Percentiles rank a stretch among this genome's conserved stretches.
Conservation (phyloP, 2,888 invertebrate genomes). For the Thecocarcelia acutangulata region DNA sequence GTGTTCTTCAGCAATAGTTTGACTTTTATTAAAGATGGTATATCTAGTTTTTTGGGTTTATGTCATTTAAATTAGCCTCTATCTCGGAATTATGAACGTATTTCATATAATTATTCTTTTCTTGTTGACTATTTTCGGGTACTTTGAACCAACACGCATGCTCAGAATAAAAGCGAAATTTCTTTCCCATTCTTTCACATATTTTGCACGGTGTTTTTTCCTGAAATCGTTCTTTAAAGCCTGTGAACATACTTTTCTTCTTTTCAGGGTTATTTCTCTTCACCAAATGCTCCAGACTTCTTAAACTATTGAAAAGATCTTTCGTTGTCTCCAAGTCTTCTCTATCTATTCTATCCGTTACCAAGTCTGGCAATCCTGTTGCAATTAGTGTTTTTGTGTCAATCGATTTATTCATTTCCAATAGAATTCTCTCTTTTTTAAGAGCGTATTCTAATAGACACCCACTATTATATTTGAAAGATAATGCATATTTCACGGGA, state of each 20-base stretch:
- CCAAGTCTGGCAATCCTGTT: conserved; percentile 72
- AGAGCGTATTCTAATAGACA: conserved; percentile 65
- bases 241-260: conserved; percentile 17
- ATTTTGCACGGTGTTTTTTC: conserved; percentile 57
- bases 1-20: conserved; percentile 54
- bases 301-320: conserved; percentile 74
- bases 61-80: conserved; percentile 34
- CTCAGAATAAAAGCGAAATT: conserved; percentile 46
- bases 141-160: conserved; percentile 42
- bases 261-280: conserved; percentile 34
- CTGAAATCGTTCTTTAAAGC: conserved; percentile 32
- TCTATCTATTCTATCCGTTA: conserved; percentile 47
- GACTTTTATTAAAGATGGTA: conserved; percentile 64
- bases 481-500: conserved; percentile 40
- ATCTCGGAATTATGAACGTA: too few species aligned
- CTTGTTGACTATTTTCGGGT: too few species aligned
- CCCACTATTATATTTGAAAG: conserved; percentile 69
- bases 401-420: conserved; percentile 59
- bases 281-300: conserved; percentile 73
- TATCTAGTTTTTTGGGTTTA: conserved; percentile 63
- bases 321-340: conserved; percentile 41
- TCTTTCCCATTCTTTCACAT: conserved; percentile 61
- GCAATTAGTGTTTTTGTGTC: conserved; percentile 70
- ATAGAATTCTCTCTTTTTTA: too few species aligned
- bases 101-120: too few species aligned